These are phyloP conservation scores for Monoplex corrugatus DNA, from an alignment of 2,888 invertebrate genomes.

Conservation along the genomic window DNA sequence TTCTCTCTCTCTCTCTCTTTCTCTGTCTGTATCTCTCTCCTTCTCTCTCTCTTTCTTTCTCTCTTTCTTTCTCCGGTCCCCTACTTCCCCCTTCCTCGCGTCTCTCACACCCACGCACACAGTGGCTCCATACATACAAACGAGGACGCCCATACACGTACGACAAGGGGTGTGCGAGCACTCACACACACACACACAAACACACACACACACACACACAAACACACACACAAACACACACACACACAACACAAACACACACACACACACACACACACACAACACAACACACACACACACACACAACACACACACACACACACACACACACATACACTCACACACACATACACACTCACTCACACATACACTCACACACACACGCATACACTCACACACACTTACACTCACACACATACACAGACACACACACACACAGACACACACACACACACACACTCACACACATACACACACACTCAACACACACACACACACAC, in stretches of 20 bases:
- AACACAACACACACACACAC: no score
- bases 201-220: no score
- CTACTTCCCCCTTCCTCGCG: neutral
- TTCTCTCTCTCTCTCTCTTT: neutral
- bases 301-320: no score
- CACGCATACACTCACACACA: neutral
- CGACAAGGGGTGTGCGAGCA: no score
- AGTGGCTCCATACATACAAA: neutral
- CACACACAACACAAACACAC: neutral
- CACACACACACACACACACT: neutral
- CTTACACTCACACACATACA: neutral
- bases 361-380: neutral
- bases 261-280: no score
- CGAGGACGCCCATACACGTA: no score
- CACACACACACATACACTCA: no score
- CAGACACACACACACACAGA: neutral
- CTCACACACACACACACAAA: no score
- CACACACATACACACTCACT: neutral
- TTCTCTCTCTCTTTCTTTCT: neutral
- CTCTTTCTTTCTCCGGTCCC: neutral
- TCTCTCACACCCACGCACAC: neutral
- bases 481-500: slow-evolving; percentile 1
- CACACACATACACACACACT: neutral
- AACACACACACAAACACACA: neutral
- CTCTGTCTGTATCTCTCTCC: neutral